These are phyloP conservation scores for Intellagama lesueurii DNA, from an alignment of 2,797 vertebrate species.

Conservation along the genomic window DNA sequence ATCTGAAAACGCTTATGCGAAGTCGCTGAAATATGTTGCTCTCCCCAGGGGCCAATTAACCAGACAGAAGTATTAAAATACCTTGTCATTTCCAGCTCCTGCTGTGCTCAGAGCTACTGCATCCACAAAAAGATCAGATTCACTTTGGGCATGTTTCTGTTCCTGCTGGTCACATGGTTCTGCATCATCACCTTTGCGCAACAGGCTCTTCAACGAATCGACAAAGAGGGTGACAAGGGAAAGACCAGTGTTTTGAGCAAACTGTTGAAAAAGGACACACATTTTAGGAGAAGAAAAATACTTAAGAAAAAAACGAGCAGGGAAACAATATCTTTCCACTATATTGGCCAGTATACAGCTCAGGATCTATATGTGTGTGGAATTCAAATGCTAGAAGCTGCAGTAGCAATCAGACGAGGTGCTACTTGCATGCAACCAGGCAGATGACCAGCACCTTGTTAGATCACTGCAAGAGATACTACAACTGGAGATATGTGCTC, in stretches of 20 bases:
- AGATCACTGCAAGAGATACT: too few species aligned
- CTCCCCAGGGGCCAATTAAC: too few species aligned
- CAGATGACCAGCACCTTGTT: too few species aligned
- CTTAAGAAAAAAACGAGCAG: neutral
- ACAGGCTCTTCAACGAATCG: conserved; percentile 80
- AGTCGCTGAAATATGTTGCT: neutral
- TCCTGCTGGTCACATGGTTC: conserved; percentile 64
- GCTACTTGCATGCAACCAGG: too few species aligned
- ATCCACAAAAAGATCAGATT: conserved; percentile 84
- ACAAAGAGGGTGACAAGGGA: conserved; percentile 75
- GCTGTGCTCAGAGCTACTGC: conserved; percentile 60
- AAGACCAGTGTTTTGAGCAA: conserved; percentile 64
- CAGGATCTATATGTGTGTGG: too few species aligned
- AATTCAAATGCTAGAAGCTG: too few species aligned
- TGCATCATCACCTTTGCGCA: conserved; percentile 75
- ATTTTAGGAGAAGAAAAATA: neutral
- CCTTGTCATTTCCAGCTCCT: conserved; percentile 82
- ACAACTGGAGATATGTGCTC: too few species aligned
- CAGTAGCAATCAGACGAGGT: too few species aligned
- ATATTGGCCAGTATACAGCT: neutral
- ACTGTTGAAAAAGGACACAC: conserved; percentile 61
- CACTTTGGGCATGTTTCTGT: conserved; percentile 56
- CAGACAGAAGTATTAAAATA: conserved; percentile 54
- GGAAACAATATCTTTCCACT: neutral
- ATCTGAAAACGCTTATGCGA: conserved; percentile 11